Evolutionary conservation across 1,140 invertebrate species (phyloP).

Genomic region (Neuroterus valhalla): DNA sequence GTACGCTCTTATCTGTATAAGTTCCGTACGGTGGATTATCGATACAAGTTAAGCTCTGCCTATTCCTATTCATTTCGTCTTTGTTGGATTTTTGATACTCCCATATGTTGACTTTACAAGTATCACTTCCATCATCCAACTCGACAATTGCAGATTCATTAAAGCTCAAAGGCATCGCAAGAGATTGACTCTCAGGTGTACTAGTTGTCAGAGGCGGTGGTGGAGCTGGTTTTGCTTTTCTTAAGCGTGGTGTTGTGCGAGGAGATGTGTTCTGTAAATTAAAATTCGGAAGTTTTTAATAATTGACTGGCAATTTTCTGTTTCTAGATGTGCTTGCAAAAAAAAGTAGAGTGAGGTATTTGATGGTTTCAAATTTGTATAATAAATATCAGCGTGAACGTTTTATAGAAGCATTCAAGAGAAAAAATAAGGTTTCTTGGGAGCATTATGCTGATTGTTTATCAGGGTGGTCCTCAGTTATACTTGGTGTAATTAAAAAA

Average conservation of each 20-base stretch:
- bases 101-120: conserved; percentile 53
- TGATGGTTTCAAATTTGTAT: no score
- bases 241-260: conserved; percentile 59
- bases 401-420: no score
- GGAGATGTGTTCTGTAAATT: conserved; percentile 67
- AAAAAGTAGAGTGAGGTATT: no score
- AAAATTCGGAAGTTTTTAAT: not conserved
- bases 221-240: conserved; percentile 77
- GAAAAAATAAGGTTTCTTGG: no score
- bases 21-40: conserved; percentile 51
- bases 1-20: conserved; percentile 77
- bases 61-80: conserved; percentile 77
- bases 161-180: conserved; percentile 33
- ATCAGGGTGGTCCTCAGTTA: no score
- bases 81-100: conserved; percentile 77
- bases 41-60: conserved; percentile 68
- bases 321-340: no score
- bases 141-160: conserved; percentile 52
- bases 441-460: no score
- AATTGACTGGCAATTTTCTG: not conserved
- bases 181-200: conserved; percentile 43
- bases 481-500: no score
- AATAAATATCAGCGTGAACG: no score
- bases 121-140: conserved; percentile 36
- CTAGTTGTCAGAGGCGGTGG: conserved; percentile 72